Conservation (phyloP, 2,113 vertebrate genomes). For the Daphoenositta chrysoptera region DNA sequence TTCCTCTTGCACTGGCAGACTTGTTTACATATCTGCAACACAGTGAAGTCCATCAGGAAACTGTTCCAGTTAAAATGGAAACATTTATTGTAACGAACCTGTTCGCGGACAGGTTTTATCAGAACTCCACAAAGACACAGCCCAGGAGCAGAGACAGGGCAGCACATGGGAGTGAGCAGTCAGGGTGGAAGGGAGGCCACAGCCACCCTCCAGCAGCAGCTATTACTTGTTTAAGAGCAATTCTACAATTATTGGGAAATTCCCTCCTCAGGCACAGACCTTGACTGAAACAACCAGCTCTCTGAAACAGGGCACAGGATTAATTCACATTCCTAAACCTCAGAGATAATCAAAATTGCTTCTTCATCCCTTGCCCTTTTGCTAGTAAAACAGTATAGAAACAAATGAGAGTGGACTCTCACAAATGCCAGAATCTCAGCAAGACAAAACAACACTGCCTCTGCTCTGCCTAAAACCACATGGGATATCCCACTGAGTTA, state of each 20-base stretch:
- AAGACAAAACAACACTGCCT: not conserved
- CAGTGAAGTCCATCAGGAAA: not conserved
- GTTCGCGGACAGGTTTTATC: not conserved
- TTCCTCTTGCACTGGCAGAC: not conserved
- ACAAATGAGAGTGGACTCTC: not conserved
- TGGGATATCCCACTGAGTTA: not conserved
- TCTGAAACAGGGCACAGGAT: not conserved
- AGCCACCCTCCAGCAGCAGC: not conserved
- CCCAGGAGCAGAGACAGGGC: fast-evolving
- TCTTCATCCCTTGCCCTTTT: not conserved
- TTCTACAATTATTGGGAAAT: not conserved
- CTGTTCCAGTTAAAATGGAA: not conserved
- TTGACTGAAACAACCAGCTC: not conserved
- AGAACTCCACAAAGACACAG: not conserved
- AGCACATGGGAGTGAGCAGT: not conserved
- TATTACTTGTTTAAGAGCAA: not conserved
- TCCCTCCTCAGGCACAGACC: not conserved
- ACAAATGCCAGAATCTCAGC: not conserved
- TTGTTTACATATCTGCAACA: not conserved
- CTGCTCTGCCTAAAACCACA: not conserved
- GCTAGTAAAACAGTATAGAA: not conserved
- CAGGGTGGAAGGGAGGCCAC: not conserved
- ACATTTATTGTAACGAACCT: not conserved
- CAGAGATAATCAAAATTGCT: not conserved
- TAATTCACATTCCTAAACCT: not conserved